Conservation (phyloP, 2,888 invertebrate genomes). For the Ischnus inquisitorius region DNA sequence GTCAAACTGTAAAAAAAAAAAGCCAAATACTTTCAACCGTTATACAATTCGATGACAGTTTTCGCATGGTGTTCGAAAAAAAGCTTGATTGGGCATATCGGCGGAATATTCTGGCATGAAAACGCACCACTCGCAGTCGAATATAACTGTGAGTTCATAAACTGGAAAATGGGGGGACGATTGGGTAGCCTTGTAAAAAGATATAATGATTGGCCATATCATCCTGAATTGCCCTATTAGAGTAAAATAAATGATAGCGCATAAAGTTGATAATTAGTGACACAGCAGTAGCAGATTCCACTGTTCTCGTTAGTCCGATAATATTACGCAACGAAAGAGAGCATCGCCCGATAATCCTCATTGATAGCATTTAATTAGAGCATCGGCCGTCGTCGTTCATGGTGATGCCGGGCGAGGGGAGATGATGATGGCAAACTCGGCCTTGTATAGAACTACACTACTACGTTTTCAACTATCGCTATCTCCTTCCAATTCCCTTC, state of each 20-base stretch:
- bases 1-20: background rate
- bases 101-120: too few species aligned
- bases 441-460: background rate
- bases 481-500: slow-evolving; percentile 3
- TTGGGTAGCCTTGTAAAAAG: background rate
- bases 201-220: background rate
- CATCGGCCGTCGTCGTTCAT: slow-evolving; percentile 63
- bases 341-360: slow-evolving; percentile 71
- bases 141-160: too few species aligned
- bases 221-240: background rate
- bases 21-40: background rate
- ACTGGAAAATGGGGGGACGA: too few species aligned
- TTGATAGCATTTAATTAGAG: slow-evolving; percentile 82
- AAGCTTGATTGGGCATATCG: too few species aligned
- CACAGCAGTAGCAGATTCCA: background rate
- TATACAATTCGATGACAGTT: too few species aligned
- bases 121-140: too few species aligned
- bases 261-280: slow-evolving; percentile 13
- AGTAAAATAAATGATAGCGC: background rate
- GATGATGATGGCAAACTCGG: background rate
- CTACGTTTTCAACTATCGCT: slow-evolving; percentile 6
- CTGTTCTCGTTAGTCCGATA: slow-evolving; percentile 4
- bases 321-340: slow-evolving; percentile 24
- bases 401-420: slow-evolving; percentile 34
- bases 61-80: too few species aligned